phyloP scores from a whole-genome alignment of 2,888 invertebrate species.

The Melieria picta region DNA sequence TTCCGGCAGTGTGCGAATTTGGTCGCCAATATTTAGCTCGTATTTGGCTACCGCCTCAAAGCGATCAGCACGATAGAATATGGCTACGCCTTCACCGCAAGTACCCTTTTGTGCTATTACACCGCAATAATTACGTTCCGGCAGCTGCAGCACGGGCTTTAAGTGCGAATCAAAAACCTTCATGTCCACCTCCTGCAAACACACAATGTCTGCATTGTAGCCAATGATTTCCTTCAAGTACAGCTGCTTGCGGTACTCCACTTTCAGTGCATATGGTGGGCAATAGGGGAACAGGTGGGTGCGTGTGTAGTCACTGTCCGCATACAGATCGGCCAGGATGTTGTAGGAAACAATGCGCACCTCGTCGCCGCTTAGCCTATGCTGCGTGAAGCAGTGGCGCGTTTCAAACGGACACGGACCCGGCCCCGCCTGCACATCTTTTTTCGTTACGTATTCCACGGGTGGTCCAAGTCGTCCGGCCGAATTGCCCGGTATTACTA shows the following conservation, averaged over 20 bases:
- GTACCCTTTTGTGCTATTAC: slow-evolving; percentile 78
- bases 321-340: slow-evolving; percentile 90
- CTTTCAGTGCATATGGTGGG: slow-evolving; percentile 79
- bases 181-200: slow-evolving; percentile 91
- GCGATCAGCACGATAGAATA: slow-evolving; percentile 77
- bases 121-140: slow-evolving; percentile 69
- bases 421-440: slow-evolving; percentile 77
- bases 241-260: slow-evolving; percentile 88
- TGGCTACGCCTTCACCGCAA: slow-evolving; percentile 82
- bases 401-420: slow-evolving; percentile 83
- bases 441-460: slow-evolving; percentile 71
- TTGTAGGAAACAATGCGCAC: slow-evolving; percentile 87
- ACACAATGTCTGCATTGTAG: slow-evolving; percentile 90
- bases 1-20: slow-evolving; percentile 68
- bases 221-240: slow-evolving; percentile 81
- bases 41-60: slow-evolving; percentile 72
- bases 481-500: slow-evolving; percentile 69
- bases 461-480: slow-evolving; percentile 69
- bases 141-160: slow-evolving; percentile 68
- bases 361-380: slow-evolving; percentile 67
- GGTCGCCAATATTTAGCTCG: slow-evolving; percentile 72
- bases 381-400: slow-evolving; percentile 77
- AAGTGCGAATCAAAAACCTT: slow-evolving; percentile 80
- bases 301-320: slow-evolving; percentile 83
- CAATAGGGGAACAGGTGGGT: slow-evolving; percentile 84